Percentiles rank a stretch among this genome's conserved stretches.
Evolutionary conservation across 2,888 invertebrate genomes (phyloP).

Genomic region (Epinotia demarniana): DNA sequence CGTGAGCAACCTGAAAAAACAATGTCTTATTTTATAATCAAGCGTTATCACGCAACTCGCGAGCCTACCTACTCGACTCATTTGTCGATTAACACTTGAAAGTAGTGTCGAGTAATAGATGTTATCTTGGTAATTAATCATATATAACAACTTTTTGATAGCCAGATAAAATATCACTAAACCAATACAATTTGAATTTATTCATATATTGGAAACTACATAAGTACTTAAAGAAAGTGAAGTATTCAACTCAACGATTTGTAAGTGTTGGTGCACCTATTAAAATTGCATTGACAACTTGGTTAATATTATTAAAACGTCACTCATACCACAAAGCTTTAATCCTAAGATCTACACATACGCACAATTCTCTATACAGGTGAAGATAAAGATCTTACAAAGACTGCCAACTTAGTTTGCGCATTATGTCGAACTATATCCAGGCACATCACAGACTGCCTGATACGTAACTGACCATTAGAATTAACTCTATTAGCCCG

Average conservation of each 20-base stretch:
- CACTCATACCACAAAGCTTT: not conserved
- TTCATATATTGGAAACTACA: not conserved
- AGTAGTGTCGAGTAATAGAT: slow-evolving; percentile 1
- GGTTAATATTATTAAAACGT: not conserved
- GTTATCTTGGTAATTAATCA: slow-evolving; percentile 8
- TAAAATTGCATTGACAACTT: not conserved
- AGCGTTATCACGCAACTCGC: not conserved
- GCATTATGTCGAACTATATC: not conserved
- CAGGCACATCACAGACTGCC: not conserved
- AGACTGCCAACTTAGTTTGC: not conserved
- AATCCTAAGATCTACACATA: not conserved
- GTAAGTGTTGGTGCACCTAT: too few relatives aligned
- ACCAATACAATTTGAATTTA: not conserved
- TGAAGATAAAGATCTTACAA: slow-evolving; percentile 10
- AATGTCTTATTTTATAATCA: slow-evolving; percentile 47
- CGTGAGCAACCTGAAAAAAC: slow-evolving; percentile 79
- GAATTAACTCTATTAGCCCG: not conserved
- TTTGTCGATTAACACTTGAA: slow-evolving; percentile 30
- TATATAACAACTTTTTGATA: slow-evolving; percentile 13
- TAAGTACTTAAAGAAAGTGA: not conserved
- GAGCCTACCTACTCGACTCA: slow-evolving; percentile 1
- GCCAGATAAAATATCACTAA: slow-evolving; percentile 9
- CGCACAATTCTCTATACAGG: slow-evolving; percentile 7
- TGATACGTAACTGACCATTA: slow-evolving; percentile 4
- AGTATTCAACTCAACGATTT: not conserved